These are phyloP conservation scores for Callionymus lyra DNA, from an alignment of 2,113 vertebrate genomes.

Conservation along the genomic window DNA sequence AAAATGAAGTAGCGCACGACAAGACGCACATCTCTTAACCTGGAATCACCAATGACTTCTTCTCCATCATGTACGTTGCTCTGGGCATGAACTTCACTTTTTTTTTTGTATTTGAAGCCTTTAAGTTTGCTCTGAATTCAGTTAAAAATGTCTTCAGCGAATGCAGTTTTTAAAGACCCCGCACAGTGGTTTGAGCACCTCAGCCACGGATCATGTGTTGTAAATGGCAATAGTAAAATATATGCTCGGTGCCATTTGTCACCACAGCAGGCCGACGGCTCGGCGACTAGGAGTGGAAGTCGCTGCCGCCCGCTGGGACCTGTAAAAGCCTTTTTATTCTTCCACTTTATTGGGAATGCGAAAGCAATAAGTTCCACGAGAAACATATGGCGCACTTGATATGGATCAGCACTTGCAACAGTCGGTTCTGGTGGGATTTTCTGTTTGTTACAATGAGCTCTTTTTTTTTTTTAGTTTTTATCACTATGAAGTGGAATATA, in stretches of 20 bases:
- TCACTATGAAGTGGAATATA: no score
- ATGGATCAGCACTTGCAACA: conserved; percentile 50
- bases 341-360: conserved; percentile 62
- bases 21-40: no score
- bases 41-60: no score
- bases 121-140: no score
- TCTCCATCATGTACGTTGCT: no score
- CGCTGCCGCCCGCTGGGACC: conserved; percentile 55
- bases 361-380: conserved; percentile 60
- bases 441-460: conserved; percentile 5
- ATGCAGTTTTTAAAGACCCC: no score
- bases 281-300: conserved; percentile 48
- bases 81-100: no score
- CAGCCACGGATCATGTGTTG: conserved; percentile 50
- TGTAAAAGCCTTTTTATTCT: conserved; percentile 64
- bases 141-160: no score
- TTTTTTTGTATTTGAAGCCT: no score
- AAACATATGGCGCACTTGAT: conserved; percentile 52
- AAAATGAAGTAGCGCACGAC: no score
- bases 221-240: conserved; percentile 61
- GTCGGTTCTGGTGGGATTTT: conserved; percentile 24
- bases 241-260: conserved; percentile 55
- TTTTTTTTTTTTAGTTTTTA: no score
- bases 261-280: conserved; percentile 50
- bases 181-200: neutral